Percentiles rank a stretch among this genome's conserved stretches.
Conservation (phyloP, 1,140 invertebrate species). For the Patella vulgata region DNA sequence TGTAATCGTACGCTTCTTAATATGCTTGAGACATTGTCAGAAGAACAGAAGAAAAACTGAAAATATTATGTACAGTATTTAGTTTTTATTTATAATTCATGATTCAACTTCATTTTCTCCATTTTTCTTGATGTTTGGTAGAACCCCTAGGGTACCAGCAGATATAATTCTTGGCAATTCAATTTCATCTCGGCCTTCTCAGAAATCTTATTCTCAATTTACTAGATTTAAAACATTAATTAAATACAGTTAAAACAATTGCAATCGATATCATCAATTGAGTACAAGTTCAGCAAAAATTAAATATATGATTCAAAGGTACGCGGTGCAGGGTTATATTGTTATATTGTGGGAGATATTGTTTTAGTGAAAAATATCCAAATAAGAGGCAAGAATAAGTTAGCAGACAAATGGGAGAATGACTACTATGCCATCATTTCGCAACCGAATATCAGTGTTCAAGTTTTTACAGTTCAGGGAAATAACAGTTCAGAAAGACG, state of each 20-base stretch:
- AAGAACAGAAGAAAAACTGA: slow-evolving; percentile 17
- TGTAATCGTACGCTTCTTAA: slow-evolving; percentile 46
- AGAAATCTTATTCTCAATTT: no score
- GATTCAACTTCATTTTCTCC: slow-evolving; percentile 35
- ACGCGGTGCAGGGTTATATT: slow-evolving; percentile 1
- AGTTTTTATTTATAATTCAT: slow-evolving; percentile 36
- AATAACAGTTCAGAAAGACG: not conserved
- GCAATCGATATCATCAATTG: not conserved
- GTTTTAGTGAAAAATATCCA: slow-evolving; percentile 7
- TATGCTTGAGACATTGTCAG: slow-evolving; percentile 30
- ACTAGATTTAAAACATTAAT: slow-evolving; percentile 6
- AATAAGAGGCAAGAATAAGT: slow-evolving; percentile 11
- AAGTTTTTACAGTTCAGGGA: slow-evolving; percentile 6
- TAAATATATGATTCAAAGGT: slow-evolving; percentile 16
- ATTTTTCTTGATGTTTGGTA: slow-evolving; percentile 48
- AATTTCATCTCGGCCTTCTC: no score
- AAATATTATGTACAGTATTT: slow-evolving; percentile 12
- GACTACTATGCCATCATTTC: not conserved
- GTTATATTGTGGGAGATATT: not conserved
- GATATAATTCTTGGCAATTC: slow-evolving; percentile 31
- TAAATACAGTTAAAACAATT: slow-evolving; percentile 4
- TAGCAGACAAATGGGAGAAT: slow-evolving; percentile 5
- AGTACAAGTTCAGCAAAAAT: slow-evolving; percentile 4
- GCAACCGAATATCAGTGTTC: slow-evolving; percentile 6
- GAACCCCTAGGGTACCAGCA: slow-evolving; percentile 30